Evolutionary conservation across 2,888 invertebrate species (phyloP).

Genomic region (Tetrapedia diversipes): DNA sequence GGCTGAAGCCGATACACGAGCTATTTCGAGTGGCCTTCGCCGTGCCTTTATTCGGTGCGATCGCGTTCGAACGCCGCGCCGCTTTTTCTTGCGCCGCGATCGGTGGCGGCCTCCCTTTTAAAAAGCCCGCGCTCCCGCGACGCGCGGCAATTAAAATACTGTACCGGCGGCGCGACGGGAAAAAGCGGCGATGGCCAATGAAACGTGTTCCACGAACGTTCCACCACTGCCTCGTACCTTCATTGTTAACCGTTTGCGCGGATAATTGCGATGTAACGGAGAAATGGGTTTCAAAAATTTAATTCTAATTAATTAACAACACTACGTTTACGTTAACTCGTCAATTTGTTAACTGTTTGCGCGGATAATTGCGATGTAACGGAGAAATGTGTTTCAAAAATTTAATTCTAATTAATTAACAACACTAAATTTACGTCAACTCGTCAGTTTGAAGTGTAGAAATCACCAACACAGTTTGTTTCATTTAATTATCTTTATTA

Average conservation of each 20-base stretch:
- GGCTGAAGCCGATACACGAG: conserved; percentile 23
- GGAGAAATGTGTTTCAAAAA: not conserved
- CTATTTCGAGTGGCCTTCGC: conserved; percentile 48
- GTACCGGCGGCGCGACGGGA: not conserved
- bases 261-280: not conserved
- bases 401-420: too few species aligned
- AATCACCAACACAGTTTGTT: too few species aligned
- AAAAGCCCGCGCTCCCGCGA: conserved; percentile 54
- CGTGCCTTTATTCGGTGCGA: conserved; percentile 67
- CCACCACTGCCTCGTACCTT: not conserved
- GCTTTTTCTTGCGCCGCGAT: conserved; percentile 42
- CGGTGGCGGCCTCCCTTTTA: conserved; percentile 30
- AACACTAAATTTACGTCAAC: too few species aligned
- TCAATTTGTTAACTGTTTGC: not conserved
- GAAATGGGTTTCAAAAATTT: not conserved
- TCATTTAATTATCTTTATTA: too few species aligned
- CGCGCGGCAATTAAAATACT: conserved; percentile 71
- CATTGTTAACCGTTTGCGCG: not conserved
- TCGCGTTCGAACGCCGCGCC: conserved; percentile 43
- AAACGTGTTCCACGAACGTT: not conserved
- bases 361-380: not conserved
- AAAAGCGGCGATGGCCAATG: conserved; percentile 40
- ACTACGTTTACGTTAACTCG: too few species aligned
- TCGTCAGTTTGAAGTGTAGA: too few species aligned
- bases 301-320: too few species aligned